Base-by-base conservation (phyloP, 1,140 invertebrate species). In the Bombus picipes region DNA sequence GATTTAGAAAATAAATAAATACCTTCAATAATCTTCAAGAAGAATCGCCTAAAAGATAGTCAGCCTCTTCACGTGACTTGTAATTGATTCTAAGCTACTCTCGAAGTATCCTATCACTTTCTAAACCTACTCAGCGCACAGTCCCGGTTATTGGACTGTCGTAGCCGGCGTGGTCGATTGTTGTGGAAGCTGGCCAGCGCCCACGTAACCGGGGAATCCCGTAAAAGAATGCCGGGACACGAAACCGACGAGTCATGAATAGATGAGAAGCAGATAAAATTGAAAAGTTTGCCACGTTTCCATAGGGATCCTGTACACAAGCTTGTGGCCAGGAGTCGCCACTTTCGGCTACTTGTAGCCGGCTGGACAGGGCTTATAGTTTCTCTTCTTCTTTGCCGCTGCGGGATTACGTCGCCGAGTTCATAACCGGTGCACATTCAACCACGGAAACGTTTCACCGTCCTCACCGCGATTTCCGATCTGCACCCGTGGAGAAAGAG, bases 211-310 rank as follows among this genome's bases (percentile, higher is more conserved):
- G 18, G 32, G 34, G 39, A 81, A 85, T 53, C 71, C 72, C 43
- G 25, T 73, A 71, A 86, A 88, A 89, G 77, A 87, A 87, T 86
- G 87, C 71, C 75, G 71, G 32, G 65, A 39, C 74, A 78, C 72
- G 81, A 83, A 79, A 81, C 76, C 75, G 68, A 34, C 81, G 85
- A 79, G 87, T 92, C 89, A 92, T 92, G 90, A 92, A 92, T 92
- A 93, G 92, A 93, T 93, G 88, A 93, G 90, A 65, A 80, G 74
- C 65, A 86, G 91, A 93, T 91, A 92, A 87, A 81, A 92, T 92
- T 92, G 87, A 90, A 79, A 87, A 79, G 85, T 87, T 87, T 32
- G 74, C 62, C 73, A 32, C 28, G n/a, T 10, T 39, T 53, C 32
- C 57, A 65, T 39, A 73, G 68, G 57, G 81, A 71, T 82, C 72